phyloP scores from a whole-genome alignment of 2,888 invertebrate genomes.

The Apamea monoglypha region DNA sequence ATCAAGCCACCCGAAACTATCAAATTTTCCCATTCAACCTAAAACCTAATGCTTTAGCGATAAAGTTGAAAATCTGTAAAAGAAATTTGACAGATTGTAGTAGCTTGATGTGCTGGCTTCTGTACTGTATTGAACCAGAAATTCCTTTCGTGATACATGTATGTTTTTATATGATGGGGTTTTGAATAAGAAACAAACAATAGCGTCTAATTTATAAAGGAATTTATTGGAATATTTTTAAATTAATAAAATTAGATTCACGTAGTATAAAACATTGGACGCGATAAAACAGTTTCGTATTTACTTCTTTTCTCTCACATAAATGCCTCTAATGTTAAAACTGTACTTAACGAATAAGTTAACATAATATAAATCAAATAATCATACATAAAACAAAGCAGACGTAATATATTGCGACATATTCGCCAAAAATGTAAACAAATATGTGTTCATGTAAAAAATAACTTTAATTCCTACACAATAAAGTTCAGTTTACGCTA shows the following conservation, averaged over 20 bases:
- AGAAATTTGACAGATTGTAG: too few relatives aligned
- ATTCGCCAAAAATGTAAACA: too few relatives aligned
- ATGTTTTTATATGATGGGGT: neutral
- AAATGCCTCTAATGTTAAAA: conserved; percentile 58
- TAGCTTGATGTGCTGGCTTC: too few relatives aligned
- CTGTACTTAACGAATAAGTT: conserved; percentile 48
- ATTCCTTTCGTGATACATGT: neutral
- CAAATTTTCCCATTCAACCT: too few relatives aligned
- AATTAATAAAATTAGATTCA: conserved; percentile 32
- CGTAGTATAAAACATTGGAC: conserved; percentile 39
- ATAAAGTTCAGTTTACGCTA: too few relatives aligned
- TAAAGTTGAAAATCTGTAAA: too few relatives aligned
- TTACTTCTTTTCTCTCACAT: conserved; percentile 29
- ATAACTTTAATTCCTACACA: too few relatives aligned
- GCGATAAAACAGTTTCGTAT: conserved; percentile 29
- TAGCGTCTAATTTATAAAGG: neutral
- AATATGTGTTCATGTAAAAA: too few relatives aligned
- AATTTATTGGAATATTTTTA: conserved; percentile 51
- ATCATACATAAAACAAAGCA: conserved; percentile 41
- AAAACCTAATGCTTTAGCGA: too few relatives aligned
- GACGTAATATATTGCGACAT: too few relatives aligned
- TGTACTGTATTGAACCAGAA: neutral
- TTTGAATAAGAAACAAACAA: conserved; percentile 1
- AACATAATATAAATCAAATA: conserved; percentile 37
- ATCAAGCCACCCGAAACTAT: too few relatives aligned